A percentile compares a stretch with the other conserved stretches of the same genome.
These are phyloP conservation scores for Dione juno DNA, from an alignment of 2,888 invertebrate genomes.

Conservation along the genomic window DNA sequence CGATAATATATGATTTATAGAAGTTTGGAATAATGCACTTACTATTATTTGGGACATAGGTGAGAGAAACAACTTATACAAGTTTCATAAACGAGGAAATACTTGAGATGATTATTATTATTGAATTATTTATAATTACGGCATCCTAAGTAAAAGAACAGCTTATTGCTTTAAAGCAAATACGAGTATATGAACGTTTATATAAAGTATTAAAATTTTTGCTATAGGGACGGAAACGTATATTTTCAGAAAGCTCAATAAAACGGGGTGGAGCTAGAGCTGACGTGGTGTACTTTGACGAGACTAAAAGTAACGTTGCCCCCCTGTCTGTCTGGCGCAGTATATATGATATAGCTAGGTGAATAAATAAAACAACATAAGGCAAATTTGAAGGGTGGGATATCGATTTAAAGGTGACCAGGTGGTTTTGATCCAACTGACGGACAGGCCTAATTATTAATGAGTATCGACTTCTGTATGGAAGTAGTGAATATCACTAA, in stretches of 20 bases:
- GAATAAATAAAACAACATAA: background rate
- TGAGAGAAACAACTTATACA: no score
- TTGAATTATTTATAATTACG: no score
- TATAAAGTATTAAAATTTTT: background rate
- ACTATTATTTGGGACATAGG: no score
- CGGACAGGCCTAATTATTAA: background rate
- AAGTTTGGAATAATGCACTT: no score
- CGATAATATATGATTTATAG: no score
- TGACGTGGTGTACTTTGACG: background rate
- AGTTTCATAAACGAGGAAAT: no score
- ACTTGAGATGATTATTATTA: no score
- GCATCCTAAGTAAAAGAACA: no score
- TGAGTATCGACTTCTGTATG: no score
- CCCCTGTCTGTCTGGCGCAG: background rate
- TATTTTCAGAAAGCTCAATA: background rate
- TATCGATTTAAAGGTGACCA: slow-evolving; percentile 4
- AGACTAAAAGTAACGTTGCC: background rate
- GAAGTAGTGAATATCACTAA: no score
- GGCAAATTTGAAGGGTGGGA: background rate
- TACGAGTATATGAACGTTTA: no score
- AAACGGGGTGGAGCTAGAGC: background rate
- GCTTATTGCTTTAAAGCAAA: no score
- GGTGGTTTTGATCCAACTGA: background rate
- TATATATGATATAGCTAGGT: background rate
- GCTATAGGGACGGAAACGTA: background rate